Evolutionary conservation across 1,140 invertebrate genomes (phyloP).

Genomic region (Orchestia grillus): DNA sequence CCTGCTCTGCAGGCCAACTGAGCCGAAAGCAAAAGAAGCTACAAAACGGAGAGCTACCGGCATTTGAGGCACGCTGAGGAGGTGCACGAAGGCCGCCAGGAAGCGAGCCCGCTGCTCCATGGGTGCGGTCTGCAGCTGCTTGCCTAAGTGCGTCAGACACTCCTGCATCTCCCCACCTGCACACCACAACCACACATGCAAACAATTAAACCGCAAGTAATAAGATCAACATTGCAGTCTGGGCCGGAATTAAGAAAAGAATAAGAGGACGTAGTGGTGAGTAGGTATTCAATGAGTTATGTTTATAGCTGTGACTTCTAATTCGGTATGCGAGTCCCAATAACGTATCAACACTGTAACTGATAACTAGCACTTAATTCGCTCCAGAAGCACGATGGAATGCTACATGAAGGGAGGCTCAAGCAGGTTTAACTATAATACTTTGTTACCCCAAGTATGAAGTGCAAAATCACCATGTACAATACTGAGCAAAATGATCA

Average conservation of each 20-base stretch:
- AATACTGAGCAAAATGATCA: too few relatives aligned
- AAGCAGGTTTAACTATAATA: too few relatives aligned
- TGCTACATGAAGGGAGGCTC: too few relatives aligned
- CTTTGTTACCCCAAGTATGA: too few relatives aligned
- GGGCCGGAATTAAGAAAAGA: not conserved
- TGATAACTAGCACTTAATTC: not conserved
- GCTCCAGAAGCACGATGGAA: not conserved
- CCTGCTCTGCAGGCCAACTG: not conserved
- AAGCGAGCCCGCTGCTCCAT: slow-evolving; percentile 2
- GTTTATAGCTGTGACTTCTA: too few relatives aligned
- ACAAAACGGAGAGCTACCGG: not conserved
- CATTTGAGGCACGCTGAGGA: not conserved
- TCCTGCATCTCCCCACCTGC: not conserved
- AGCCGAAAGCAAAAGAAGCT: not conserved
- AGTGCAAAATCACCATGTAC: not conserved
- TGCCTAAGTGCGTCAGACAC: not conserved
- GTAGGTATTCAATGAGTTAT: not conserved
- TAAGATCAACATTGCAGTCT: not conserved
- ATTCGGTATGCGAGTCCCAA: too few relatives aligned
- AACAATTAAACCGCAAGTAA: not conserved
- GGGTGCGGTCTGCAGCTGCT: not conserved
- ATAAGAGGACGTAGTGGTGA: too few relatives aligned
- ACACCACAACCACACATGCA: not conserved
- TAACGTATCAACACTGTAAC: too few relatives aligned
- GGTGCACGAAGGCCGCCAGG: slow-evolving; percentile 15